Percentiles rank a stretch among this genome's conserved stretches.
These are phyloP conservation scores for Musca domestica DNA, from an alignment of 1,140 invertebrate genomes.

Conservation along the genomic window DNA sequence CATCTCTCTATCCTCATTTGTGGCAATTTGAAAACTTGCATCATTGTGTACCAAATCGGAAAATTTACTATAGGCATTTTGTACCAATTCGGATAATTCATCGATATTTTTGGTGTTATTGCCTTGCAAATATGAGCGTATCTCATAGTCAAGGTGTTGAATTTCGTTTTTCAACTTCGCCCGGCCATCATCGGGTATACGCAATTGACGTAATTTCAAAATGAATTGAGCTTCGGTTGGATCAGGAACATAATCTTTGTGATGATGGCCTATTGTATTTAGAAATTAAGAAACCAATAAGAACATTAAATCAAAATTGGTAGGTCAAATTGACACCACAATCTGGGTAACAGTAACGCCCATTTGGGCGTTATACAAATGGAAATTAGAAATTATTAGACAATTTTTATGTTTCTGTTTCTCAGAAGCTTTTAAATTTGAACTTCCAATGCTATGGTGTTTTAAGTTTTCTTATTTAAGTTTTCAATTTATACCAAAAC, in stretches of 20 bases:
- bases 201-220: slow-evolving; percentile 41
- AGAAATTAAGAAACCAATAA: too few relatives aligned
- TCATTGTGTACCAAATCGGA: slow-evolving; percentile 51
- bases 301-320: not conserved
- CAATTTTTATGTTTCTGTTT: too few relatives aligned
- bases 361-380: too few relatives aligned
- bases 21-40: slow-evolving; percentile 64
- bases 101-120: slow-evolving; percentile 60
- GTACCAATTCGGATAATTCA: slow-evolving; percentile 84
- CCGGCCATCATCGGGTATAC: slow-evolving; percentile 49
- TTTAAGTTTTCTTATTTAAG: too few relatives aligned
- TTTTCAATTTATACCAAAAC: too few relatives aligned
- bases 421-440: too few relatives aligned
- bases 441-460: too few relatives aligned
- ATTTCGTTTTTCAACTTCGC: slow-evolving; percentile 48
- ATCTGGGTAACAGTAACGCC: too few relatives aligned
- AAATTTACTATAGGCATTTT: slow-evolving; percentile 75
- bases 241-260: slow-evolving; percentile 41
- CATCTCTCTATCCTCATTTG: slow-evolving; percentile 71
- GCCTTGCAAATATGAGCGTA: slow-evolving; percentile 43
- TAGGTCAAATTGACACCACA: too few relatives aligned
- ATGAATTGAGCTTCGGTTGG: slow-evolving; percentile 47
- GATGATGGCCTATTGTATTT: slow-evolving; percentile 28
- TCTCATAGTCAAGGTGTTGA: slow-evolving; percentile 43
- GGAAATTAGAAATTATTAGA: too few relatives aligned